These are phyloP conservation scores for Pseudorhombus dupliciocellatus DNA, from an alignment of 2,113 vertebrate genomes.

Conservation along the genomic window DNA sequence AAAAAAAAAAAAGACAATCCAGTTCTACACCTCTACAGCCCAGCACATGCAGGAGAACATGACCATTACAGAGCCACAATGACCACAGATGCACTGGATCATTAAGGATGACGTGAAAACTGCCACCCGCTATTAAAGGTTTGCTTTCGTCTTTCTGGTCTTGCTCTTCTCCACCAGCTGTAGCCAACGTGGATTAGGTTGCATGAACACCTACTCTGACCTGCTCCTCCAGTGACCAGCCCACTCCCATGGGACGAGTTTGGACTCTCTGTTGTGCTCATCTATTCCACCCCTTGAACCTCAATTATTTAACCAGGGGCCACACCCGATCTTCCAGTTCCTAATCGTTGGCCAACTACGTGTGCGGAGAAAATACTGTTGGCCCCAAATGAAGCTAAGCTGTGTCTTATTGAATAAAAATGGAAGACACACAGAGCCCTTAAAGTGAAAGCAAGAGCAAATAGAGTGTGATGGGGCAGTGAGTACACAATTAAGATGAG, in stretches of 20 bases:
- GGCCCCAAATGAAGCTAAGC: neutral
- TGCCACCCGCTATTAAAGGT: conserved; percentile 6
- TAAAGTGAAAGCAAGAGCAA: neutral
- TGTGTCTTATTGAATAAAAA: neutral
- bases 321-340: conserved; percentile 64
- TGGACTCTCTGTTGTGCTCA: conserved; percentile 37
- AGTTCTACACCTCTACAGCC: no score
- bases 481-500: conserved; percentile 31
- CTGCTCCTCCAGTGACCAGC: conserved; percentile 37
- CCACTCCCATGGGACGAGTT: conserved; percentile 44
- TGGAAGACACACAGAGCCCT: conserved; percentile 7
- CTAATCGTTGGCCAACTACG: conserved; percentile 35
- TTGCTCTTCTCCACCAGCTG: conserved; percentile 16
- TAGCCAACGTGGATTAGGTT: conserved; percentile 47
- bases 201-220: conserved; percentile 36
- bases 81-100: neutral
- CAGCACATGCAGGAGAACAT: neutral
- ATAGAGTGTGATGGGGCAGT: conserved; percentile 2
- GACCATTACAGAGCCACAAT: neutral
- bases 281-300: conserved; percentile 63
- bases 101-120: conserved; percentile 8
- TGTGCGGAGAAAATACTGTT: conserved; percentile 5
- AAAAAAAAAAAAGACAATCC: neutral
- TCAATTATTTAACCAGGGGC: conserved; percentile 75
- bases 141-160: conserved; percentile 7